A percentile compares a stretch with the other conserved stretches of the same genome.
Evolutionary conservation across 2,113 vertebrate genomes (phyloP).

Genomic region (Lampris incognitus): DNA sequence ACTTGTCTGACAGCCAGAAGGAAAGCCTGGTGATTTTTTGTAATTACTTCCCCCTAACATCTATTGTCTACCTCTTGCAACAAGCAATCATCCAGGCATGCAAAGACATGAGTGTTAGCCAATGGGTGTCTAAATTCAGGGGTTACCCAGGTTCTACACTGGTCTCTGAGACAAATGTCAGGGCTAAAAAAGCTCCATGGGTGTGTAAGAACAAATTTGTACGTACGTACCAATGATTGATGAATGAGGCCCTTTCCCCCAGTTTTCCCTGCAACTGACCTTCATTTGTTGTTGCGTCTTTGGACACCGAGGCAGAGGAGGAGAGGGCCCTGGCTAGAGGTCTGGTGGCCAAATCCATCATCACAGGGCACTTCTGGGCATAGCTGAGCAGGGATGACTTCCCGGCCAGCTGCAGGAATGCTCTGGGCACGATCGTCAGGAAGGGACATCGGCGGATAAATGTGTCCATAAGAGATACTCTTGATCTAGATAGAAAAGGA

Average conservation of each 20-base stretch:
- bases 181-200: no score
- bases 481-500: conserved; percentile 15
- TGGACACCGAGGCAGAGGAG: conserved; percentile 78
- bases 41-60: no score
- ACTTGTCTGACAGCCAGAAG: background rate
- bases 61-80: no score
- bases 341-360: conserved; percentile 86
- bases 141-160: no score
- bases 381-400: conserved; percentile 85
- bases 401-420: conserved; percentile 88
- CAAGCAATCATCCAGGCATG: no score
- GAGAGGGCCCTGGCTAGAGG: conserved; percentile 78
- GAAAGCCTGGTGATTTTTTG: no score
- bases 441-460: conserved; percentile 89
- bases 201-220: no score
- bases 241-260: no score
- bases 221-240: no score
- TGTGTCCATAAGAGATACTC: conserved; percentile 82
- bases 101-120: no score
- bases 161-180: no score
- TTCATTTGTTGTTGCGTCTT: conserved; percentile 69
- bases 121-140: no score
- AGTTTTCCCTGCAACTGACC: conserved; percentile 72
- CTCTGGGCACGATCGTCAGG: conserved; percentile 85
- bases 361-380: conserved; percentile 90